Percentiles rank a stretch among this genome's conserved stretches.
phyloP scores from a whole-genome alignment of 2,113 vertebrate genomes.

The Muscicapa adusta region DNA sequence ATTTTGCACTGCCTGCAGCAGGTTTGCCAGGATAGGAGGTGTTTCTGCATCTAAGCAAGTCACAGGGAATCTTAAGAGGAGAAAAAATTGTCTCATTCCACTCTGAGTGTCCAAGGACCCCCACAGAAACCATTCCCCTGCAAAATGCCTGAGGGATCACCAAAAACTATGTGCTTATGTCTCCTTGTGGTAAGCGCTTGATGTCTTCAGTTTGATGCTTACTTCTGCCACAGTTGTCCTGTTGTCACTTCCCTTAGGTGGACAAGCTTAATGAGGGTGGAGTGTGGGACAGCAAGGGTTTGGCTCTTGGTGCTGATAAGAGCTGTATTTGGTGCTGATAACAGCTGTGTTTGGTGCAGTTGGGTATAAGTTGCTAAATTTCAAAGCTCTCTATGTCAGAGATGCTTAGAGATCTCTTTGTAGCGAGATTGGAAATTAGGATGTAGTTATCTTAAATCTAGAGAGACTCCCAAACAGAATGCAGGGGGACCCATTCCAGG shows the following conservation, averaged over 20 bases:
- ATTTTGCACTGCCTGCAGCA: not conserved
- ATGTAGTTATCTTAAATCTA: not conserved
- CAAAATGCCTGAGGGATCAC: accelerated
- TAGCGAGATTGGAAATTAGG: not conserved
- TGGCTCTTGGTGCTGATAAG: not conserved
- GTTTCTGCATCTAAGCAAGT: not conserved
- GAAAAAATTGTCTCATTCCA: accelerated
- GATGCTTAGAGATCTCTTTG: not conserved
- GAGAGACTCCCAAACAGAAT: not conserved
- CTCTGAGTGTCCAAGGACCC: not conserved
- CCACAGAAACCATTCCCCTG: not conserved
- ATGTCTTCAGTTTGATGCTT: not conserved
- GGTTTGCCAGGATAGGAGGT: not conserved
- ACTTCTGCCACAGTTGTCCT: not conserved
- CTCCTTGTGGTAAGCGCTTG: not conserved
- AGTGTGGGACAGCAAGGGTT: not conserved
- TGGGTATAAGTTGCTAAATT: not conserved
- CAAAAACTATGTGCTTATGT: accelerated
- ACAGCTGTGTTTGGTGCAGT: not conserved
- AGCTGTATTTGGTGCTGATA: not conserved
- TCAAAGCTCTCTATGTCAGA: not conserved
- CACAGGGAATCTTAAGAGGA: not conserved
- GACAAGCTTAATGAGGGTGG: not conserved
- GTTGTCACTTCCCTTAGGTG: not conserved
- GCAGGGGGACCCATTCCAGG: not conserved